Evolutionary conservation across 1,140 invertebrate species (phyloP).

Genomic region (Gryllus bimaculatus): DNA sequence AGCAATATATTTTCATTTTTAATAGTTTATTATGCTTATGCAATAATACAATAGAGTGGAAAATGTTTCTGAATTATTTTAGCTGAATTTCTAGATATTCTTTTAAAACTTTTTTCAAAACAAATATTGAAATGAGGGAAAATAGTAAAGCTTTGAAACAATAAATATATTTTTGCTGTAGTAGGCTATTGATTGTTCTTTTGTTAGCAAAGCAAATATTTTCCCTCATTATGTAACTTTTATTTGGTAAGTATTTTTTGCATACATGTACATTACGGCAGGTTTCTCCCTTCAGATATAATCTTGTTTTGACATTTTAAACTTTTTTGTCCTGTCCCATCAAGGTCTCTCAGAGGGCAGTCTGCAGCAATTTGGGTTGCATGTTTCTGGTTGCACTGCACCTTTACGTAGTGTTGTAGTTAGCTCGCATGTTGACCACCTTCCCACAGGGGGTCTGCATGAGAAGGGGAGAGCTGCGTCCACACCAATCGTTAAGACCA

Average conservation of each 20-base stretch:
- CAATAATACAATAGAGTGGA: background rate
- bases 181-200: background rate
- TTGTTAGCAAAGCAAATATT: background rate
- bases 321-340: slow-evolving; percentile 10
- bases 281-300: background rate
- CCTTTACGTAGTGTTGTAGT: slow-evolving; percentile 16
- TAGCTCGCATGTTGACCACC: slow-evolving; percentile 19
- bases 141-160: background rate
- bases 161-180: background rate
- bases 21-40: background rate
- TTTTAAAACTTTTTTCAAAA: background rate
- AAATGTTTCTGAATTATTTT: background rate
- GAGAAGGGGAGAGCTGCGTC: slow-evolving; percentile 12
- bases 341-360: slow-evolving; percentile 17
- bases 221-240: background rate
- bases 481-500: slow-evolving; percentile 14
- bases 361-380: slow-evolving; percentile 7
- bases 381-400: slow-evolving; percentile 15
- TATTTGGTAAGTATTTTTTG: background rate
- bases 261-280: background rate
- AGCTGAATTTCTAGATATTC: background rate
- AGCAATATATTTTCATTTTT: background rate
- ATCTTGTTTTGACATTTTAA: background rate
- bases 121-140: background rate
- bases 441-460: slow-evolving; percentile 17